Conservation (phyloP, 2,888 invertebrate species). For the Salpingus planirostris region DNA sequence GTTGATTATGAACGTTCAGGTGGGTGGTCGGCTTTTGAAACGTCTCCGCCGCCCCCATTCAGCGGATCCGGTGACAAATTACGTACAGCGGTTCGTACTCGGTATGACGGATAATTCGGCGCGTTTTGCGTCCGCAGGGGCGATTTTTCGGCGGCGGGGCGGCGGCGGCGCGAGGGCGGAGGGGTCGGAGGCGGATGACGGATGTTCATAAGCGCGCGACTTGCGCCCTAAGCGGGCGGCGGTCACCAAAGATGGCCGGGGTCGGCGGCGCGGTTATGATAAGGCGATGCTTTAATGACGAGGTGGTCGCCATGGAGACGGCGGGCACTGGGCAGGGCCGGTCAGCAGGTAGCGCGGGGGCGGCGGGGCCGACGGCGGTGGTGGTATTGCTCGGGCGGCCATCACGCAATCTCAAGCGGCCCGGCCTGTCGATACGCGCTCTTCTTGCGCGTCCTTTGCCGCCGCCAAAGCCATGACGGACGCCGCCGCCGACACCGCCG, state of each 20-base stretch:
- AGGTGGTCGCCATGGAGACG: slow-evolving; percentile 46
- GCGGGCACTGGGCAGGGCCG: slow-evolving; percentile 45
- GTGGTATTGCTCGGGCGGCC: slow-evolving; percentile 29
- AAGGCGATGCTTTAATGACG: slow-evolving; percentile 50
- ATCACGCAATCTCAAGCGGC: slow-evolving; percentile 43
- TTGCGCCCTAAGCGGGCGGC: slow-evolving; percentile 29
- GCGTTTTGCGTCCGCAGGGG: background rate
- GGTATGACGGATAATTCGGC: too few relatives aligned
- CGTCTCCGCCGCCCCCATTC: slow-evolving; percentile 24
- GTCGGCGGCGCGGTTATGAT: slow-evolving; percentile 46
- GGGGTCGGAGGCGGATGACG: slow-evolving; percentile 12
- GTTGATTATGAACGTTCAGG: slow-evolving; percentile 35
- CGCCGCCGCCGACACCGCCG: slow-evolving; percentile 3
- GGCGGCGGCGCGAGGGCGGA: background rate
- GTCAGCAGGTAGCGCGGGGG: slow-evolving; percentile 36
- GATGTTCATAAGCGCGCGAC: slow-evolving; percentile 20
- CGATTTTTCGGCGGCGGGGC: background rate
- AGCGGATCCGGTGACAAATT: slow-evolving; percentile 28
- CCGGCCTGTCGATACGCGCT: slow-evolving; percentile 30
- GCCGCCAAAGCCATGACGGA: slow-evolving; percentile 12
- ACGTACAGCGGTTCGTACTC: slow-evolving; percentile 31
- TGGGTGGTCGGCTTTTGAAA: slow-evolving; percentile 24
- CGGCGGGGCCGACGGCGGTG: slow-evolving; percentile 32
- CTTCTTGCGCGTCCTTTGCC: slow-evolving; percentile 38
- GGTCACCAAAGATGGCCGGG: slow-evolving; percentile 43